Evolutionary conservation across 2,888 invertebrate species (phyloP).

Genomic region (Penaeus monodon): DNA sequence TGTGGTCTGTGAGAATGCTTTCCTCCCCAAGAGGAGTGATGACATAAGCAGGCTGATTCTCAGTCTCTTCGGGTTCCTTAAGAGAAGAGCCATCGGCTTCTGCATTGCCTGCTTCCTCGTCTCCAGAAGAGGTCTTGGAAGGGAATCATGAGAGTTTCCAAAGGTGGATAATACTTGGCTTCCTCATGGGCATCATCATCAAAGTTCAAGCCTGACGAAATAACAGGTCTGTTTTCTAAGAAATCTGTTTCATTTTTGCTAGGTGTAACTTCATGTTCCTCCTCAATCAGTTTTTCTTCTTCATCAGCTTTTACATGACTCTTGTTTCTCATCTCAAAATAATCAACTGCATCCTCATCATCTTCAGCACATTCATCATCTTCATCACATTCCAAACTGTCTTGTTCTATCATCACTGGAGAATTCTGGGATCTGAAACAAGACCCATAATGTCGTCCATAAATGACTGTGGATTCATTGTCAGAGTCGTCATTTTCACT

Average conservation of each 20-base stretch:
- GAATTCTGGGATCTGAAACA: neutral
- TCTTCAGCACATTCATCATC: neutral
- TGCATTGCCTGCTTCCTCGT: neutral
- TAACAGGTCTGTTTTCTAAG: neutral
- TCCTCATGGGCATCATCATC: neutral
- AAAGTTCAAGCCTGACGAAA: neutral
- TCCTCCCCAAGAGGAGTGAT: conserved; percentile 45
- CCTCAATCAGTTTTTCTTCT: neutral
- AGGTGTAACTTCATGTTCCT: too few species aligned
- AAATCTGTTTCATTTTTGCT: too few species aligned
- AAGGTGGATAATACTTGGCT: conserved; percentile 36
- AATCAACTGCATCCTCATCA: neutral
- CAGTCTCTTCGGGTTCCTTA: neutral
- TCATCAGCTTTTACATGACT: neutral
- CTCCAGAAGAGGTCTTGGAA: neutral
- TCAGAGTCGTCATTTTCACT: conserved; percentile 33
- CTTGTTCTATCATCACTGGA: neutral
- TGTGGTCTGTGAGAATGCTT: conserved; percentile 43
- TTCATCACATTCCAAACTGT: neutral
- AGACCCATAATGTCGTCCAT: conserved; percentile 17
- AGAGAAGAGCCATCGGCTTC: neutral
- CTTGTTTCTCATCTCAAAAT: neutral
- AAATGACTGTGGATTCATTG: neutral
- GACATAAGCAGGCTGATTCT: conserved; percentile 5
- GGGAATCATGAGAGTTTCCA: conserved; percentile 41